Base-by-base conservation (phyloP, 2,797 vertebrate species). In the Tolypeutes matacus region DNA sequence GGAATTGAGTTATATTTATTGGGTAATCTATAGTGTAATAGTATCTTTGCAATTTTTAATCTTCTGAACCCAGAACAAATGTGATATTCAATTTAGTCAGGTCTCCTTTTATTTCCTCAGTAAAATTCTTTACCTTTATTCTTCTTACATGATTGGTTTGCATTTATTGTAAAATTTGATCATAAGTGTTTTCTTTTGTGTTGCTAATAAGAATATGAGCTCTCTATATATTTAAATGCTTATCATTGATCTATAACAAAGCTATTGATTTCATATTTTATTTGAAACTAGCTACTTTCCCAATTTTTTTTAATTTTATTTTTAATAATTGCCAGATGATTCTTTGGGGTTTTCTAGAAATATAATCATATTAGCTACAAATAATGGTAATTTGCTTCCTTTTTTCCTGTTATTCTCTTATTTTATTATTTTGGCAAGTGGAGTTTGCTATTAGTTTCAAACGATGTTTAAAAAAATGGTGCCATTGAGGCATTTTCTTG, bases 231-330 rank as follows among this genome's bases (percentile, higher is more conserved):
- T 58, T 69, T 64, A 87, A 34, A 1, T 56, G 3, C 11, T 88
- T 89, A 65, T 31, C 56, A 69, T 70, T 81, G 17, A 20, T 27
- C 80, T 39, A 15, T 87, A 76, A 51, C 20, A 73, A 85, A 36
- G 25, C 67, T 92, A 69, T 75, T 62, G 2, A 62, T 20, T 84
- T 51, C 12, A 70, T 64, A 51, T 39, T 53, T 81, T 73, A 56
- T 62, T 87, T 93, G 81, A 88, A 86, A 83, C 4, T 53, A 46
- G 4, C 58, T 93, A 14, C 5, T 42, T 17, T 60, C 7, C 3
- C 58, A 78, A 85, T 69, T 20, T 83, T 20, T 83, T n/a, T 9
- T 15, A 27, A 46, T 62, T 95, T 95, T 69, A 34, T 56, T 94
- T 96, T 93, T 70, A 82, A 7, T 64, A 3, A 69, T n/a, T 93